Percentiles rank a stretch among this genome's conserved stretches.
Evolutionary conservation across 2,797 vertebrate genomes (phyloP).

Genomic region (Bradypus variegatus): DNA sequence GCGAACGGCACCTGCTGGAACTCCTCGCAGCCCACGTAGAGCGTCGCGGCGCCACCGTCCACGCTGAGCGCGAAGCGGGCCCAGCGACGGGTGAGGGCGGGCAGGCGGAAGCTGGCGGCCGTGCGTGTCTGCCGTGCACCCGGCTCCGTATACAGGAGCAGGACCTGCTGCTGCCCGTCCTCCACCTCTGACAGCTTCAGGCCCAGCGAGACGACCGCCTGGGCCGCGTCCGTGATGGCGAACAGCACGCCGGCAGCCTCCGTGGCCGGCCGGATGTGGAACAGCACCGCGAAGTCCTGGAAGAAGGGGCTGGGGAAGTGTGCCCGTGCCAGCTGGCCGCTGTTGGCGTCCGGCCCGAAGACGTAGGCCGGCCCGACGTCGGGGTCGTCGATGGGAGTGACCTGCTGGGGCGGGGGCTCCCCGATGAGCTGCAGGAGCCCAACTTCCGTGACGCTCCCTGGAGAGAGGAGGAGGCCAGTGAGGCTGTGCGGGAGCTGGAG

Average conservation of each 20-base stretch:
- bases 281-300: slow-evolving; percentile 87
- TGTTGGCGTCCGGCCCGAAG: slow-evolving; percentile 80
- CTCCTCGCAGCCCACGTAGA: slow-evolving; percentile 88
- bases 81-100: slow-evolving; percentile 82
- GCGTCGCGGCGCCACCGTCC: slow-evolving; percentile 76
- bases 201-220: slow-evolving; percentile 83
- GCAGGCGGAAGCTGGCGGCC: slow-evolving; percentile 83
- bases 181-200: slow-evolving; percentile 83
- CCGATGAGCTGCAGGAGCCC: slow-evolving; percentile 89
- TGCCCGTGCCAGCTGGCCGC: slow-evolving; percentile 84
- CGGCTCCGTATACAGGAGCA: slow-evolving; percentile 88
- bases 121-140: slow-evolving; percentile 73
- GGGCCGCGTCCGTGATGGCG: slow-evolving; percentile 83
- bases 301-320: slow-evolving; percentile 86
- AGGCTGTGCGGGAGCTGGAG: not conserved
- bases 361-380: slow-evolving; percentile 79
- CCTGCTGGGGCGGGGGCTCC: slow-evolving; percentile 80
- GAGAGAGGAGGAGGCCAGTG: slow-evolving; percentile 10
- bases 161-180: slow-evolving; percentile 76
- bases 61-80: slow-evolving; percentile 85
- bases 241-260: slow-evolving; percentile 81
- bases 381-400: slow-evolving; percentile 76
- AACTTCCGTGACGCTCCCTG: slow-evolving; percentile 74
- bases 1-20: slow-evolving; percentile 74
- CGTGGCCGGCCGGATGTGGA: slow-evolving; percentile 83